A percentile compares a stretch with the other conserved stretches of the same genome.
Evolutionary conservation across 2,888 invertebrate species (phyloP).

Genomic region (Drosophila longiperda): DNA sequence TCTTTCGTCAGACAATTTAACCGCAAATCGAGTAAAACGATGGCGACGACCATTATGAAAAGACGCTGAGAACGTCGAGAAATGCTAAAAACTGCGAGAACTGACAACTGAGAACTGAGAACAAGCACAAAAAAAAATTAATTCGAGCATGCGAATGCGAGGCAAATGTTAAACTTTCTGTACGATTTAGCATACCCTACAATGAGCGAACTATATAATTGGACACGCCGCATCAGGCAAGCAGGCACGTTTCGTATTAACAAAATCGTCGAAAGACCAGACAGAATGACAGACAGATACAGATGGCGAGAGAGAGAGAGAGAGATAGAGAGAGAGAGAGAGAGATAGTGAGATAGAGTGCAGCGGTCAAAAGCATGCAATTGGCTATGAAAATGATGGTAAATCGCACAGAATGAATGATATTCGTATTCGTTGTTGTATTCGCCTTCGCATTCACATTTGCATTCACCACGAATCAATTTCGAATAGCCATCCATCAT

Average conservation of each 20-base stretch:
- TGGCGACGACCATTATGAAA: constrained; percentile 43
- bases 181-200: constrained; percentile 73
- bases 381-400: constrained; percentile 73
- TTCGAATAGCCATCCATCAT: constrained; percentile 82
- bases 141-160: constrained; percentile 41
- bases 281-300: not conserved
- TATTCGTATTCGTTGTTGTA: constrained; percentile 7
- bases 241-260: constrained; percentile 82
- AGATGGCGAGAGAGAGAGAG: not conserved
- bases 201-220: constrained; percentile 76
- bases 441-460: constrained; percentile 30
- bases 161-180: constrained; percentile 52
- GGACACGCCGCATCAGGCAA: constrained; percentile 73
- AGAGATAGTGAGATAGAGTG: not conserved
- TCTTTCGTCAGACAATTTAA: constrained; percentile 69
- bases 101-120: constrained; percentile 57
- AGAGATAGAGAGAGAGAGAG: not conserved
- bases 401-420: constrained; percentile 37
- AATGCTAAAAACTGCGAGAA: constrained; percentile 4
- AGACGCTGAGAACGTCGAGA: constrained; percentile 23
- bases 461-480: constrained; percentile 82
- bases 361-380: constrained; percentile 68
- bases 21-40: constrained; percentile 78
- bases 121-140: constrained; percentile 55
- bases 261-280: constrained; percentile 68